Evolutionary conservation across 2,113 vertebrate species (phyloP).

Genomic region (Silurus asotus): DNA sequence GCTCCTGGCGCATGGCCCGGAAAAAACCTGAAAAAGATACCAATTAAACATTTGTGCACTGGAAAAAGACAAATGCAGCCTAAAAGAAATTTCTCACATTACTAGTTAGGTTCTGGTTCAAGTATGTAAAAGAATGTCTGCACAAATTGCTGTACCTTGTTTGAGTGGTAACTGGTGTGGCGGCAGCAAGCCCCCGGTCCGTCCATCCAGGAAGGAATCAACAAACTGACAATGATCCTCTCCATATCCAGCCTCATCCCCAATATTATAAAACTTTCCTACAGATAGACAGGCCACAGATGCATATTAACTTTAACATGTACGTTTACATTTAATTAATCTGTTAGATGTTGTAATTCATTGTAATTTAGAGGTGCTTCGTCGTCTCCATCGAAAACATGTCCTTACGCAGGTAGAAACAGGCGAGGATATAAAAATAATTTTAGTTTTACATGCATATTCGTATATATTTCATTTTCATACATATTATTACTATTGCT

Average conservation of each 20-base stretch:
- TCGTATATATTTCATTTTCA: background rate
- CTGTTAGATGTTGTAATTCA: background rate
- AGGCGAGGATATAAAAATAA: background rate
- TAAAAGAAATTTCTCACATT: background rate
- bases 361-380: background rate
- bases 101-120: background rate
- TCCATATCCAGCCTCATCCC: constrained; percentile 90
- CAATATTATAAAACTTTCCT: constrained; percentile 97
- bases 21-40: constrained; percentile 79
- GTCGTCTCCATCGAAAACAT: background rate
- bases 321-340: background rate
- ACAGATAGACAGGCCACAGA: constrained; percentile 32
- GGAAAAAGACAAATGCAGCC: background rate
- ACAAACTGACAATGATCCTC: constrained; percentile 99
- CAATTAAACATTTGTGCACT: background rate
- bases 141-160: constrained; percentile 69
- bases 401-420: background rate
- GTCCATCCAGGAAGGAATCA: constrained; percentile 94
- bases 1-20: constrained; percentile 91
- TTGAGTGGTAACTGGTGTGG: constrained; percentile 81
- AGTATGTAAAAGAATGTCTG: background rate
- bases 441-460: background rate
- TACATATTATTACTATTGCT: background rate
- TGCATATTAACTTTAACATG: background rate
- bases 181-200: constrained; percentile 81